Base-by-base conservation (phyloP, 1,140 invertebrate genomes). In the Stegodyphus mimosarum region DNA sequence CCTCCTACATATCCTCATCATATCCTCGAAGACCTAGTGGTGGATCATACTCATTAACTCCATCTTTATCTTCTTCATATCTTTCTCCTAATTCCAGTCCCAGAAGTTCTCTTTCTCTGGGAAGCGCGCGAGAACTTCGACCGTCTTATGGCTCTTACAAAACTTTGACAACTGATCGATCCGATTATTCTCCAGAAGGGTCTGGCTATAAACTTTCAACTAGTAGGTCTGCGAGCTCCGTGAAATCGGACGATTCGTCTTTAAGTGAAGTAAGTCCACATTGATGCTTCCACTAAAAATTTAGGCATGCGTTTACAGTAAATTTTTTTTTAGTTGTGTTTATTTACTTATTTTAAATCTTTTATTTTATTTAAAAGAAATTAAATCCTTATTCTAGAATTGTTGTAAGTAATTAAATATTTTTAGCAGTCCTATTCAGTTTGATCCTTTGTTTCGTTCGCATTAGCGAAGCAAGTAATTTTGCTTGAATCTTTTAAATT, bases 51-150 rank as follows among this genome's bases (percentile, higher is more conserved):
- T 60, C 73, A 9, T 84, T 84, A 71, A 70, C 15, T 53, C 67
- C 72, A 6, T 84, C 83, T 11, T 76, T 74, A 11, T 84, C 83
- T 5, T 70, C 52, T 7, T 63, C 83, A 7, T 84, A 84, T 71
- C 18, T 84, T 6, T 75, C 73, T 53, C 83, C 83, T 0, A 76
- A 77, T 76, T 76, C 83, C 33, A 84, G 83, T 71, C 83, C 73
- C 60, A 70, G 83, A 15, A 84, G 66, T 71, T 84, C 83, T 18
- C n/a, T 84, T 15, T 83, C 80, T 74, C 55, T 15, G 18, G 51
- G 71, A 18, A 73, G 33, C 10, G 33, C 79, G 17, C 55, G 71
- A 4, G 80, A 83, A 67, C 53, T 72, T 63, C 63, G 55, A 7
- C 53, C 80, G 11, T 66, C 55, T n/a, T 74, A 83, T 67, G 17